Evolutionary conservation across 2,888 invertebrate genomes (phyloP), one percentile per base, ranked within the genome.

Genomic region (Tinea pellionella): DNA sequence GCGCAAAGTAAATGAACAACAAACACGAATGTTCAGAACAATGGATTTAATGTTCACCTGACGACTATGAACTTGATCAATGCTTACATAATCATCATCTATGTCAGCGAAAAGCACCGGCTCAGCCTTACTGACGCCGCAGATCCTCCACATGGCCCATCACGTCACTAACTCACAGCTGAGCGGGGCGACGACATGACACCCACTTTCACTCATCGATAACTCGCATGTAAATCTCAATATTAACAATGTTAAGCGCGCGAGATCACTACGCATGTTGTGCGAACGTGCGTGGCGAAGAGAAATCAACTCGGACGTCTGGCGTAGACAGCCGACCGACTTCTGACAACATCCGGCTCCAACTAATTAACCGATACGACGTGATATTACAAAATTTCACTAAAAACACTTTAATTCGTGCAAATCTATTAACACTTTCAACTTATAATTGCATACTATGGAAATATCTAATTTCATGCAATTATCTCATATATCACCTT

Each of bases 131-230:
- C 80, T 83, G 77, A 83, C 80, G 76, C 85, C 84, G 74, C 87
- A 86, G 69, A 85, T 85, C 72, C 73, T 86, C 86, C 86, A 86
- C 87, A 87, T 86, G 80, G 82, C 78, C 85, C 86, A 85, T 85
- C 76, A 74, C 80, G 59, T 6, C 77, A 75, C 73, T 63, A 61
- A 67, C 61, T 71, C 74, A 72, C 82, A 80, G 80, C 82, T 80
- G 80, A 74, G 73, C 73, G 69, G 62, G 68, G 13, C 60, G 66
- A 24, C 53, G 2, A 18, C 62, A 59, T 68, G 70, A 69, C 80
- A 77, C 78, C 72, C 75, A 84, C 85, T 85, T 83, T 85, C 85
- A 78, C 83, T 80, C 2, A 53, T 11, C 6, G 42, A 9, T 37
- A 37, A 47, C 47, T 18, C 18, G 16, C 47, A 47, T 16, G 47